These are phyloP conservation scores for Cettia cetti DNA, from an alignment of 2,113 vertebrate genomes.

Conservation along the genomic window DNA sequence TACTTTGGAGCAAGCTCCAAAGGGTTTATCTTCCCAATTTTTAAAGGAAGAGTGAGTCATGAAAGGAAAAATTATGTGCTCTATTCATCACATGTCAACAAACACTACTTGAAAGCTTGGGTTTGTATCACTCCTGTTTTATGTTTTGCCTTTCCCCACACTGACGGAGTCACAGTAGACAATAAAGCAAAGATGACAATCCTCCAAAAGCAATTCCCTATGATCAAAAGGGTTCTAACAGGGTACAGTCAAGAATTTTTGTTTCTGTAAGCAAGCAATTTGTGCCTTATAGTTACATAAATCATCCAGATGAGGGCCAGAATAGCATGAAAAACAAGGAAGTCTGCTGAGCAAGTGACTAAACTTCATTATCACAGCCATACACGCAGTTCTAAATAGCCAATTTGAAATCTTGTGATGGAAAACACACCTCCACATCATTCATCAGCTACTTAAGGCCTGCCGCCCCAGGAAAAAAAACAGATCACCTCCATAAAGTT, in stretches of 20 bases:
- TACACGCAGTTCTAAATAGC: neutral
- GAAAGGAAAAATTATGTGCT: neutral
- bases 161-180: neutral
- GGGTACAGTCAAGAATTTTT: neutral
- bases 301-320: neutral
- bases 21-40: neutral
- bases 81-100: neutral
- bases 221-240: neutral
- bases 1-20: neutral
- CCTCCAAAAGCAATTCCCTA: slow-evolving; percentile 6
- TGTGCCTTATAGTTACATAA: neutral
- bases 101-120: slow-evolving; percentile 7
- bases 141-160: neutral
- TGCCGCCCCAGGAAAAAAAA: accelerated
- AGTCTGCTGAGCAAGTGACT: neutral
- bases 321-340: neutral
- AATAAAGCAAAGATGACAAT: slow-evolving; percentile 17
- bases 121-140: neutral
- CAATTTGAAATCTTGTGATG: neutral
- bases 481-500: neutral
- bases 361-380: neutral
- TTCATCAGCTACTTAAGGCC: neutral
- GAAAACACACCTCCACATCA: neutral
- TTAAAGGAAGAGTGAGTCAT: neutral
- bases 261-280: neutral